Percentiles rank a stretch among this genome's conserved stretches.
Evolutionary conservation across 2,888 invertebrate species (phyloP).

Genomic region (Tipula lateralis): DNA sequence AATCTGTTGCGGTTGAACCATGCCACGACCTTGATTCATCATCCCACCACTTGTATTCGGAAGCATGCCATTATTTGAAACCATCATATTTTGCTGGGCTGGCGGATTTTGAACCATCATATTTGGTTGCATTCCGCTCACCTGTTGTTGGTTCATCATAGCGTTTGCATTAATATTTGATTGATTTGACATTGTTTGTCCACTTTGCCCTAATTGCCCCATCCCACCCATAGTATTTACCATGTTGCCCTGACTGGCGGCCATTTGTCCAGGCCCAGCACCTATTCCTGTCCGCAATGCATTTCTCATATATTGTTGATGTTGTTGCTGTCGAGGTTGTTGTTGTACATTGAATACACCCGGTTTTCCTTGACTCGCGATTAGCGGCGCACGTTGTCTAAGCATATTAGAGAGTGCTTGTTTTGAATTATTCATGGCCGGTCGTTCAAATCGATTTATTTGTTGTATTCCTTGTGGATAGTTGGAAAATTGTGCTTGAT

Average conservation of each 20-base stretch:
- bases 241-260: slow-evolving; percentile 50
- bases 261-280: slow-evolving; percentile 47
- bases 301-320: slow-evolving; percentile 45
- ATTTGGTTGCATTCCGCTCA: slow-evolving; percentile 43
- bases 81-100: slow-evolving; percentile 20
- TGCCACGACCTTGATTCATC: slow-evolving; percentile 43
- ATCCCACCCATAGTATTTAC: slow-evolving; percentile 47
- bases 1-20: slow-evolving; percentile 38
- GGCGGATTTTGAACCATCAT: slow-evolving; percentile 37
- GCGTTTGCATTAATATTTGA: slow-evolving; percentile 38
- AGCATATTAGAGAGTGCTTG: slow-evolving; percentile 84
- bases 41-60: slow-evolving; percentile 30
- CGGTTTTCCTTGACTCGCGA: slow-evolving; percentile 45
- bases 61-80: slow-evolving; percentile 28
- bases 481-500: slow-evolving; percentile 40
- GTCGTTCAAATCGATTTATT: slow-evolving; percentile 49
- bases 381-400: slow-evolving; percentile 63
- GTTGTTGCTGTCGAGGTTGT: slow-evolving; percentile 46
- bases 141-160: slow-evolving; percentile 37
- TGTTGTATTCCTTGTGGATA: slow-evolving; percentile 40
- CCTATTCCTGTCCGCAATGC: slow-evolving; percentile 44
- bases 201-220: slow-evolving; percentile 42
- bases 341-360: slow-evolving; percentile 43
- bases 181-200: slow-evolving; percentile 50
- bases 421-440: slow-evolving; percentile 66